These are phyloP conservation scores for Hybos culiciformis DNA, from an alignment of 2,888 invertebrate genomes.

Conservation along the genomic window DNA sequence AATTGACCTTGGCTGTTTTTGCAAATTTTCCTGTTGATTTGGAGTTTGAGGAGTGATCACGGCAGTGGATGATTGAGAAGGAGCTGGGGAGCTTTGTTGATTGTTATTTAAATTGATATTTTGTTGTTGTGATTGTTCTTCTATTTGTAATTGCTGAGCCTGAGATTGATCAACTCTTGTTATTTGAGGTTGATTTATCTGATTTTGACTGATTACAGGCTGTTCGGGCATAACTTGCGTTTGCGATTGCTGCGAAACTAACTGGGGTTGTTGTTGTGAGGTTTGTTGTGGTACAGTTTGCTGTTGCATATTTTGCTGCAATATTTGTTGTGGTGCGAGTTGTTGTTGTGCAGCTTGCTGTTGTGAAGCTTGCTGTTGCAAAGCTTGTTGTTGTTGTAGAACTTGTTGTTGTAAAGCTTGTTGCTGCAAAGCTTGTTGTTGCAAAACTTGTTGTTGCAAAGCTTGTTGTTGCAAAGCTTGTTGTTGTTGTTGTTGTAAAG, in stretches of 20 bases:
- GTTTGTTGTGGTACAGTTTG: constrained; percentile 16
- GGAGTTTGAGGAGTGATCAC: constrained; percentile 13
- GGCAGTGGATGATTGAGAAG: constrained; percentile 18
- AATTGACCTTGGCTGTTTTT: constrained; percentile 11
- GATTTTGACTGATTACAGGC: constrained; percentile 13
- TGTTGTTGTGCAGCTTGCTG: constrained; percentile 15
- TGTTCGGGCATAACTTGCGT: neutral
- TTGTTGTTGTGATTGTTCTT: constrained; percentile 18
- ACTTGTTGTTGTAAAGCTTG: constrained; percentile 13
- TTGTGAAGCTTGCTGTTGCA: constrained; percentile 16
- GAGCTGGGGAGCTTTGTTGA: too few relatives aligned
- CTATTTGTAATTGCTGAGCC: constrained; percentile 21
- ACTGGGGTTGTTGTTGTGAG: constrained; percentile 18
- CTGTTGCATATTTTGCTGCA: constrained; percentile 18
- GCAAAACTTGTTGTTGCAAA: constrained; percentile 18
- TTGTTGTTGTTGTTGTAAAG: constrained; percentile 24
- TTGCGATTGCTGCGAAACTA: constrained; percentile 17
- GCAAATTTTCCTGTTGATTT: constrained; percentile 12
- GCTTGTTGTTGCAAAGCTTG: constrained; percentile 18
- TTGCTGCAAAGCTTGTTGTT: constrained; percentile 11
- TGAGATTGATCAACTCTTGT: constrained; percentile 35
- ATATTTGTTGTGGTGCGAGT: constrained; percentile 18
- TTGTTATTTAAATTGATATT: constrained; percentile 13
- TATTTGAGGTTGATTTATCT: constrained; percentile 11
- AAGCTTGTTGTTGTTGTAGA: constrained; percentile 13